Evolutionary conservation across 2,888 invertebrate species (phyloP).

Genomic region (Sinelater perroti): DNA sequence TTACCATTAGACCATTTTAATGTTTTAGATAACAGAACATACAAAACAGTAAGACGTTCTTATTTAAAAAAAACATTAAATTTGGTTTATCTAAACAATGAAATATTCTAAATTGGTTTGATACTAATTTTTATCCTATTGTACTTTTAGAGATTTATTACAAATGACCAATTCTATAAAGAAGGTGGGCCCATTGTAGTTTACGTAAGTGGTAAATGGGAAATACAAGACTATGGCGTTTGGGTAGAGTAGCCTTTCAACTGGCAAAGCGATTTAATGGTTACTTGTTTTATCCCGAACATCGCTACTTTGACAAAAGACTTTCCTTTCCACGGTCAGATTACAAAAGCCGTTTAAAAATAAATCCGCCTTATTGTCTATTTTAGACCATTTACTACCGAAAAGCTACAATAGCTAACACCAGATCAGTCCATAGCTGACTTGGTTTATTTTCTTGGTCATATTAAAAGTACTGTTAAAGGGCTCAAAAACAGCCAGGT

Average conservation of each 20-base stretch:
- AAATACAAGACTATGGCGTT: slow-evolving; percentile 68
- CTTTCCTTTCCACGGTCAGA: slow-evolving; percentile 61
- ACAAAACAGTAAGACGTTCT: slow-evolving; percentile 67
- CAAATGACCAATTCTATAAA: slow-evolving; percentile 61
- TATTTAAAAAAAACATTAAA: slow-evolving; percentile 28
- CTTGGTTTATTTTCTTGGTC: slow-evolving; percentile 57
- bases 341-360: too few relatives aligned
- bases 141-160: slow-evolving; percentile 62
- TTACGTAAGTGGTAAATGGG: slow-evolving; percentile 80
- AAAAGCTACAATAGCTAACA: slow-evolving; percentile 57
- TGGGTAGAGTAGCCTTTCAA: slow-evolving; percentile 69
- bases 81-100: not conserved
- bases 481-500: slow-evolving; percentile 57
- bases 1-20: slow-evolving; percentile 66
- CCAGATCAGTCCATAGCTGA: slow-evolving; percentile 61
- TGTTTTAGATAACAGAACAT: slow-evolving; percentile 62
- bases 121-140: too few relatives aligned
- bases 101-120: too few relatives aligned
- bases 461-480: slow-evolving; percentile 45
- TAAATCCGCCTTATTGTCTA: too few relatives aligned
- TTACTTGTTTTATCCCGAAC: slow-evolving; percentile 78
- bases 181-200: slow-evolving; percentile 70
- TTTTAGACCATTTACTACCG: slow-evolving; percentile 45
- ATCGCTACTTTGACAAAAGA: slow-evolving; percentile 82
- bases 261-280: slow-evolving; percentile 68